Conservation (phyloP, 2,113 vertebrate genomes). For the Chrysemys picta region DNA sequence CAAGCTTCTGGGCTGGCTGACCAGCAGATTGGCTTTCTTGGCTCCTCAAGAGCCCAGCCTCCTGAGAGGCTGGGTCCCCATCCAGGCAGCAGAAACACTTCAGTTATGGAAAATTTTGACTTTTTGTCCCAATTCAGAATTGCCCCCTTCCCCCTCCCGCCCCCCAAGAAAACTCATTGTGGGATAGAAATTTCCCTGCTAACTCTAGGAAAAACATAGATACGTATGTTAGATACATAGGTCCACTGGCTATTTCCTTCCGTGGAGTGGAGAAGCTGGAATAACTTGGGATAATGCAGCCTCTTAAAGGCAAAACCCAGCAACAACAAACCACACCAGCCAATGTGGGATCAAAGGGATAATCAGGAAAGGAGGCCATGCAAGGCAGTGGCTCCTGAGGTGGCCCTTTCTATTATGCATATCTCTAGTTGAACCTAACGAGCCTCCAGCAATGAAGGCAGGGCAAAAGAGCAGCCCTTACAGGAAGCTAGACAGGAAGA, state of each 20-base stretch:
- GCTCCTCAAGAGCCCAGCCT: not conserved
- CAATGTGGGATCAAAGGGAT: not conserved
- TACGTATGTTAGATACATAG: not conserved
- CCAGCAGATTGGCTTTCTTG: not conserved
- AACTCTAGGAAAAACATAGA: not conserved
- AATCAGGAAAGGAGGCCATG: not conserved
- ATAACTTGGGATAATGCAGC: not conserved
- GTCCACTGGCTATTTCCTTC: not conserved
- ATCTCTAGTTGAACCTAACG: not conserved
- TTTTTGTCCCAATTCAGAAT: too few species aligned
- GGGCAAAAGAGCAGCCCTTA: not conserved
- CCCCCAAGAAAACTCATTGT: too few species aligned
- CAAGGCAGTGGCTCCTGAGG: not conserved
- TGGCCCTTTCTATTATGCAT: not conserved
- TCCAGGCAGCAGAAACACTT: too few species aligned
- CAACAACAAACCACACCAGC: not conserved
- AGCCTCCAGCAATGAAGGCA: not conserved
- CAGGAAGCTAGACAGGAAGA: not conserved
- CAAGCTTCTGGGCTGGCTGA: not conserved
- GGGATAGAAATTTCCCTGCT: too few species aligned
- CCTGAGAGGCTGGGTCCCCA: too few species aligned
- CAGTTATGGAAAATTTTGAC: too few species aligned
- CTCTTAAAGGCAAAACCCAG: not conserved
- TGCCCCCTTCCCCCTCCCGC: accelerated
- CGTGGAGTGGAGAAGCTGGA: not conserved